A percentile compares a stretch with the other conserved stretches of the same genome.
Conservation (phyloP, 1,140 invertebrate species). For the Lordiphosa mommai region DNA sequence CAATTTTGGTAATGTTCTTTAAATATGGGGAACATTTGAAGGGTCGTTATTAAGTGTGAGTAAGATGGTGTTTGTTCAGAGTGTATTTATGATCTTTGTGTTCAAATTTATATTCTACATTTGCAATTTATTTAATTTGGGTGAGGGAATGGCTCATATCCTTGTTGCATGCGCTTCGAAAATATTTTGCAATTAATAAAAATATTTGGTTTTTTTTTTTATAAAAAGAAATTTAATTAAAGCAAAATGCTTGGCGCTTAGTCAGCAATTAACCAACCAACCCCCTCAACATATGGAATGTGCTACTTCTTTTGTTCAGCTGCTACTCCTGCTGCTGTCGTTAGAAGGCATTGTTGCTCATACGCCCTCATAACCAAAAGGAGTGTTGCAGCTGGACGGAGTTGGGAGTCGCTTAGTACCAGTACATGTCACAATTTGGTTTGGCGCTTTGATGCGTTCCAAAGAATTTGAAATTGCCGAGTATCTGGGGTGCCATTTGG, state of each 20-base stretch:
- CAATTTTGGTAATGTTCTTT: too few species aligned
- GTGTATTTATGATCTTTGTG: too few species aligned
- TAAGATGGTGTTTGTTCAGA: too few species aligned
- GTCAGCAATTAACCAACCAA: conserved; percentile 37
- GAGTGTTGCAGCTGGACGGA: not conserved
- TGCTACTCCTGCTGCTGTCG: conserved; percentile 16
- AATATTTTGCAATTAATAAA: conserved; percentile 28
- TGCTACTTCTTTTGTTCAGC: conserved; percentile 31
- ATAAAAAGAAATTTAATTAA: conserved; percentile 49
- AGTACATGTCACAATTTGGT: conserved; percentile 47
- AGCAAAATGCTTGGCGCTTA: conserved; percentile 39
- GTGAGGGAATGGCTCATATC: too few species aligned
- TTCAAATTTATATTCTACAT: too few species aligned
- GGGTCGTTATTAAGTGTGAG: too few species aligned
- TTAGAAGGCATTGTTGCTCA: conserved; percentile 27
- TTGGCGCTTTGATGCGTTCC: conserved; percentile 32
- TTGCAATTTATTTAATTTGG: too few species aligned
- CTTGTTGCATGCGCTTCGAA: not conserved
- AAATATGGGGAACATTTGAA: too few species aligned
- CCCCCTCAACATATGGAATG: not conserved
- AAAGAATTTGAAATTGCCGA: conserved; percentile 46
- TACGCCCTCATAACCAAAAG: conserved; percentile 1
- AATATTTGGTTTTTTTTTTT: conserved; percentile 13
- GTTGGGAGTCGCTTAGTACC: conserved; percentile 11
- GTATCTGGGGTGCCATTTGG: conserved; percentile 20